phyloP scores from a whole-genome alignment of 2,888 invertebrate species.

The Geotrupes spiniger region DNA sequence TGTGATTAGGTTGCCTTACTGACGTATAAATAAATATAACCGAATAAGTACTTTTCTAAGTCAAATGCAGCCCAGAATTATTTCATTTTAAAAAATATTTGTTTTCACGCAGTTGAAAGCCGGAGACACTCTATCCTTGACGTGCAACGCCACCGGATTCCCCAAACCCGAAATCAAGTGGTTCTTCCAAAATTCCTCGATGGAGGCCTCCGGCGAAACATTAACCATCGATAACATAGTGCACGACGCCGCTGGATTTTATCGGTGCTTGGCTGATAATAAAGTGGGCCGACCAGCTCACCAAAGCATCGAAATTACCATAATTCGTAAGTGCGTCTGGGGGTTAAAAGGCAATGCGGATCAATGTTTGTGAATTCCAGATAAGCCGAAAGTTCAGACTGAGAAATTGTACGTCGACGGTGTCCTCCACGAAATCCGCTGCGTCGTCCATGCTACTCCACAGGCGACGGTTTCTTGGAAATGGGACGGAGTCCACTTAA shows the following conservation, averaged over 20 bases:
- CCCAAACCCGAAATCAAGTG: slow-evolving; percentile 50
- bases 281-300: slow-evolving; percentile 42
- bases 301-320: slow-evolving; percentile 11
- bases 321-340: too few relatives aligned
- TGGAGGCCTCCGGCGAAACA: slow-evolving; percentile 37
- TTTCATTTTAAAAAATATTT: too few relatives aligned
- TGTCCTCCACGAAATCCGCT: slow-evolving; percentile 47
- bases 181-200: slow-evolving; percentile 34
- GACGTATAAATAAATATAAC: too few relatives aligned
- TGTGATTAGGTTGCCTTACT: too few relatives aligned
- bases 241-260: slow-evolving; percentile 45
- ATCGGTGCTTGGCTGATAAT: slow-evolving; percentile 52
- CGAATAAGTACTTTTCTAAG: too few relatives aligned
- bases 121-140: slow-evolving; percentile 44
- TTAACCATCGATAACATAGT: slow-evolving; percentile 41
- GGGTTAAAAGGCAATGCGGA: too few relatives aligned
- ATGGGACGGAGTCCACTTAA: slow-evolving; percentile 38
- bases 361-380: slow-evolving; percentile 36
- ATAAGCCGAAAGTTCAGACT: slow-evolving; percentile 48
- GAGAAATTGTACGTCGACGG: slow-evolving; percentile 48
- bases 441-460: slow-evolving; percentile 50
- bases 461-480: slow-evolving; percentile 44
- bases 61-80: too few relatives aligned
- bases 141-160: slow-evolving; percentile 47
- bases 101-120: slow-evolving; percentile 41